A percentile compares a stretch with the other conserved stretches of the same genome.
Evolutionary conservation across 2,113 vertebrate species (phyloP).

Genomic region (Helogale parvula): DNA sequence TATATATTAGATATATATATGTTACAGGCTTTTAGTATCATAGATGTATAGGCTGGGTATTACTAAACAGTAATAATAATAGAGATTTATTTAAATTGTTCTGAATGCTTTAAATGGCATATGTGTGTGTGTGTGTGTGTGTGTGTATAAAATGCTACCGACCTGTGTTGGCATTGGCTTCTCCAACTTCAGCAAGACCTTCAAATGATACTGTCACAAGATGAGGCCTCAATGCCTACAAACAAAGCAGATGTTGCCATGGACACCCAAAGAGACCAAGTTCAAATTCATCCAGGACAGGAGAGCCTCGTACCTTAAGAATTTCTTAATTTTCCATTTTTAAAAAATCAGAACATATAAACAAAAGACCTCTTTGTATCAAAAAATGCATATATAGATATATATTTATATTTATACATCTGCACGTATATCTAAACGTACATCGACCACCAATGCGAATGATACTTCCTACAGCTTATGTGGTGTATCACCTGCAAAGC

Average conservation of each 20-base stretch:
- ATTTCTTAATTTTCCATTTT: not conserved
- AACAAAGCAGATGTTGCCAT: not conserved
- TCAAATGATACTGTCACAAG: constrained; percentile 88
- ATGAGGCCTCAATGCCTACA: not conserved
- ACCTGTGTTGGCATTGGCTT: constrained; percentile 95
- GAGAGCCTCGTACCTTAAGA: not conserved
- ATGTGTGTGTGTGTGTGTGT: not conserved
- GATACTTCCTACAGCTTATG: not conserved
- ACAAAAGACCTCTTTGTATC: not conserved
- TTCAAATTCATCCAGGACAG: constrained; percentile 1
- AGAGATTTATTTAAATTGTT: not conserved
- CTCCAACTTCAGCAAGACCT: constrained; percentile 95
- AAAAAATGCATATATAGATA: not conserved
- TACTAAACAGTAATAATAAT: not conserved
- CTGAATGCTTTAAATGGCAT: not conserved
- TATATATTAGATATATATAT: not conserved
- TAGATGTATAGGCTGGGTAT: not conserved
- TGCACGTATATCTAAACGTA: not conserved
- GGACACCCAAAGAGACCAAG: not conserved
- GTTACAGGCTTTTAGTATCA: not conserved
- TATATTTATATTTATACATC: too few relatives aligned
- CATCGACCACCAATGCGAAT: not conserved
- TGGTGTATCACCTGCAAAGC: not conserved
- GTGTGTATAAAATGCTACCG: constrained; percentile 92
- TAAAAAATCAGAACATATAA: not conserved